Evolutionary conservation across 2,113 vertebrate species (phyloP).

Genomic region (Actenoides lindsayi): DNA sequence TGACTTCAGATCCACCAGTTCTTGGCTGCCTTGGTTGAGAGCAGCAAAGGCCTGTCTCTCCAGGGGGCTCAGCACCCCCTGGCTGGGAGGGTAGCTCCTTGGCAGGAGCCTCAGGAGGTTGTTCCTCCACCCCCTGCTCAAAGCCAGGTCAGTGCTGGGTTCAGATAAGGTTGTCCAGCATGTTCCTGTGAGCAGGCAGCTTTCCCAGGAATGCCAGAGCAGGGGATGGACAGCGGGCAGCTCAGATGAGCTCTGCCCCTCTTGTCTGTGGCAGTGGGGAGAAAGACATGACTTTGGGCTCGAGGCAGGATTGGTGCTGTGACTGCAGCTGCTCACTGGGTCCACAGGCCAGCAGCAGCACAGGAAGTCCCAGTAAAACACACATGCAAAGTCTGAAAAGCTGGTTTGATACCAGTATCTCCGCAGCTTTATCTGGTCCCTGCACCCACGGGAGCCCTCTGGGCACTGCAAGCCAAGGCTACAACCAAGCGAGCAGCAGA

Average conservation of each 20-base stretch:
- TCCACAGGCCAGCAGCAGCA: background rate
- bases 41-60: rapidly evolving
- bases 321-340: background rate
- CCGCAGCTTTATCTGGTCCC: background rate
- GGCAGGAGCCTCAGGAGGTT: rapidly evolving
- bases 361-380: background rate
- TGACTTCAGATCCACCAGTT: background rate
- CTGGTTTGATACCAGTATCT: background rate
- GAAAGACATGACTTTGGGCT: background rate
- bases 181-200: rapidly evolving
- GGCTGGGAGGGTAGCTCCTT: background rate
- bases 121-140: background rate
- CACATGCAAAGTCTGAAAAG: background rate
- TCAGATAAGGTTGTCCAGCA: background rate
- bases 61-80: background rate
- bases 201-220: background rate
- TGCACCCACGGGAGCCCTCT: background rate
- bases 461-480: background rate
- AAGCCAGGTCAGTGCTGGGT: background rate
- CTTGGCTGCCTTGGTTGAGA: background rate
- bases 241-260: background rate
- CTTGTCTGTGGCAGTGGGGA: background rate
- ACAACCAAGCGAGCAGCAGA: rapidly evolving
- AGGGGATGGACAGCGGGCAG: background rate
- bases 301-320: rapidly evolving